Base-by-base conservation (phyloP, 2,888 invertebrate genomes). In the Stenchaetothrips biformis region DNA sequence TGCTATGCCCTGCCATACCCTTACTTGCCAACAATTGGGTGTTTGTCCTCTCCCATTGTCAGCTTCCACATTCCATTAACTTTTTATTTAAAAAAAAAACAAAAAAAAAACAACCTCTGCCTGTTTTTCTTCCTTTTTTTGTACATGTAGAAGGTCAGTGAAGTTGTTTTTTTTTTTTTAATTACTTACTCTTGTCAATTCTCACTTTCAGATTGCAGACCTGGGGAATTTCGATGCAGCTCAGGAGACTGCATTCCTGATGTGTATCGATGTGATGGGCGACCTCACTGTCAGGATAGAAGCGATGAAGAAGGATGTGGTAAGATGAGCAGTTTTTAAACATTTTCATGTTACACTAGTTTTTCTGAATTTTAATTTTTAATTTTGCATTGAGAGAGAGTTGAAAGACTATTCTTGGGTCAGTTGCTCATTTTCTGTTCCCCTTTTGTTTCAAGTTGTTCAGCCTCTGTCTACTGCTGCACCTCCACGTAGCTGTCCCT, bases 191-290 rank as follows among this genome's bases (percentile, higher is more conserved):
- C n/a, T 8, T 62, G n/a, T 62, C 62, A 18, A 62, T 62, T 62
- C 53, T 53, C 1, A 2, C 53, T 13, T 53, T 53, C 86, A 93
- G 93, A 89, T 83, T 95, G 95, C 86, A 86, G 87, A 13, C 83
- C 86, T 2, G 89, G 90, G 84, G 89, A 94, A 85, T 95, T 92
- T 88, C 90, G 90, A 82, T 95, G 95, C 85, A 85, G 85, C 49
- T 90, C 91, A 81, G 92, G 93, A 1, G 88, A 90, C 81, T 95
- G 94, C 84, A 87, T 90, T 82, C 84, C 86, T 48, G 83, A 83
- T 47, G 84, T 84, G 49, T 86, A 86, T 77, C 86, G 86, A 78
- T 91, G 90, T 84, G 87, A 91, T 83, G 84, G 86, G 48, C 83
- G 85, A 83, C 83, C 84, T 81, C 85, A 88, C 79, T 88, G 90